These are phyloP conservation scores for Cryptocephalus primarius DNA, from an alignment of 2,888 invertebrate genomes.

Conservation along the genomic window DNA sequence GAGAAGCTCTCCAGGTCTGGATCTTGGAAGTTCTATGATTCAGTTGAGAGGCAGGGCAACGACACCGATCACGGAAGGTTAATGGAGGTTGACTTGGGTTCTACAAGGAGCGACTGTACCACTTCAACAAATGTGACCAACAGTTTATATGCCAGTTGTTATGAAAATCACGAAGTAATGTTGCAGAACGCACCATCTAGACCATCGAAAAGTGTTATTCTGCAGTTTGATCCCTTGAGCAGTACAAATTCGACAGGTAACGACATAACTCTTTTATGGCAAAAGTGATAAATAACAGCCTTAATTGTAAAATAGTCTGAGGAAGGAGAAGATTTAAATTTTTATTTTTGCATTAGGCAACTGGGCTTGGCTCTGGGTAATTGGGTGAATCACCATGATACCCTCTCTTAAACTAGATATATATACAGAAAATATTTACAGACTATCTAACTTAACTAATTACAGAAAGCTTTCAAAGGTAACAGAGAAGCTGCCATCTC, in stretches of 20 bases:
- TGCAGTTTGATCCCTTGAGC: slow-evolving; percentile 59
- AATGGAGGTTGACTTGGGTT: neutral
- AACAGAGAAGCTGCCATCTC: too few relatives aligned
- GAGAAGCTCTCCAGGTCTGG: slow-evolving; percentile 35
- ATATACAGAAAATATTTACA: too few relatives aligned
- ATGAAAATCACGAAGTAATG: slow-evolving; percentile 36
- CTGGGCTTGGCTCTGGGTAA: too few relatives aligned
- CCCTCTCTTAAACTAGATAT: too few relatives aligned
- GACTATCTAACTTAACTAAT: too few relatives aligned
- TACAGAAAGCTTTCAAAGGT: too few relatives aligned
- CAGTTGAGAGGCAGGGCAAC: slow-evolving; percentile 12
- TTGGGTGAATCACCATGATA: too few relatives aligned
- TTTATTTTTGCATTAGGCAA: too few relatives aligned
- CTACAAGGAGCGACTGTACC: neutral
- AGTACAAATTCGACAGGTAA: slow-evolving; percentile 6
- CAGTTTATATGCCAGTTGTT: slow-evolving; percentile 41
- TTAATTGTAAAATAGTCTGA: too few relatives aligned
- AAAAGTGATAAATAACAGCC: too few relatives aligned
- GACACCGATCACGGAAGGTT: slow-evolving; percentile 24
- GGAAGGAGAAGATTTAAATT: too few relatives aligned
- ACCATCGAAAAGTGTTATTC: slow-evolving; percentile 50
- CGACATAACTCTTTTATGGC: too few relatives aligned
- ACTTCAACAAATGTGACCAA: slow-evolving; percentile 18
- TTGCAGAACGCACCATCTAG: slow-evolving; percentile 25
- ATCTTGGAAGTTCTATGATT: slow-evolving; percentile 45